Evolutionary conservation across 2,888 invertebrate genomes (phyloP).

Genomic region (Lingula anatina): DNA sequence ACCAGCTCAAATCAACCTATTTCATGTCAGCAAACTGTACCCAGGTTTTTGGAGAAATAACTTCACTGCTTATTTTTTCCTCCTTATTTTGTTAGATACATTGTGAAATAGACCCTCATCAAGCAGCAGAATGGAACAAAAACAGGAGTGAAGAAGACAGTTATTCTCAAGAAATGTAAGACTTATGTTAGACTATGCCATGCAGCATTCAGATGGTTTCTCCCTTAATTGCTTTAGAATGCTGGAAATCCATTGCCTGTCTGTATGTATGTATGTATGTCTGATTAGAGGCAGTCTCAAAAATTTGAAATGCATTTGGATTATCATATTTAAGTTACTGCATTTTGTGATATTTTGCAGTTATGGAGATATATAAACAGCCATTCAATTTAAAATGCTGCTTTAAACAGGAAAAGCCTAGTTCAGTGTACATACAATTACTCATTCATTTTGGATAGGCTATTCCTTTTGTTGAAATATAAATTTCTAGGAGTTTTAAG

Average conservation of each 20-base stretch:
- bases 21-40: conserved; percentile 8
- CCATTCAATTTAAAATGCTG: too few species aligned
- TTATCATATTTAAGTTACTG: neutral
- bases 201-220: neutral
- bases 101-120: conserved; percentile 70
- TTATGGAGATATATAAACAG: neutral
- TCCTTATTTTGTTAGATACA: conserved; percentile 56
- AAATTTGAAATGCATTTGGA: neutral
- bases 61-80: neutral
- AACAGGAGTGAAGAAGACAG: conserved; percentile 47
- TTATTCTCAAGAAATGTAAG: conserved; percentile 37
- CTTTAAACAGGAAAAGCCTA: too few species aligned
- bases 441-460: too few species aligned
- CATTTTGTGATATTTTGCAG: neutral
- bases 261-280: too few species aligned
- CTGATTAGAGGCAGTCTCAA: too few species aligned
- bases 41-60: conserved; percentile 1
- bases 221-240: too few species aligned
- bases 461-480: too few species aligned
- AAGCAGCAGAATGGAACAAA: conserved; percentile 72
- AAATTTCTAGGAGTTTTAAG: too few species aligned
- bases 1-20: neutral
- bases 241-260: too few species aligned
- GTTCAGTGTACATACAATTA: too few species aligned
- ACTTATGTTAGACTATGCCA: neutral